Base-by-base conservation (phyloP, 2,888 invertebrate species). In the Hedychridium roseum region DNA sequence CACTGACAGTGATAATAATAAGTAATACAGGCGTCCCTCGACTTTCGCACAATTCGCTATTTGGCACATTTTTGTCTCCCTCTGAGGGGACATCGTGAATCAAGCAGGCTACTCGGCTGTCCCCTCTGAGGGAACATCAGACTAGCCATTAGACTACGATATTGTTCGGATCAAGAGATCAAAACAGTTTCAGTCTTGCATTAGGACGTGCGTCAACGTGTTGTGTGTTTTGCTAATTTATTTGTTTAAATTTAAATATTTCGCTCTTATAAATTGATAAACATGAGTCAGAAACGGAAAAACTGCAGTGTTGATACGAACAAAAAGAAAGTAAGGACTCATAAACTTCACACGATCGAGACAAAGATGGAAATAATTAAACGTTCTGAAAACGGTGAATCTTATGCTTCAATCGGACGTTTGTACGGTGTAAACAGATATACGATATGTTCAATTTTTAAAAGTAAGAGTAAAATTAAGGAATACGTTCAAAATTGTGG, bases 161-260 rank as follows among this genome's bases (percentile, higher is more conserved):
- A 18, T 40, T 30, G 40, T 40, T 30, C 21, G n/a, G 30, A 40
- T 16, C 40, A 28, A 30, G 40, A 28, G 30, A n/a, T n/a, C 40
- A 40, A 30, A 40, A 40, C 30, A 40, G 40, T 40, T 40, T 40
- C 30, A 40, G 18, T 40, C 20, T 40, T 40, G 28, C 40, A 40
- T 40, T 40, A 28, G 30, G 30, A 18, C 40, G 30, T 31, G 18
- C 30, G 40, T 30, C 30, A 40, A 30, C 20, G 30, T 40, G 30
- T 40, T 31, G 30, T 40, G 28, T 30, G 40, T 40, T 40, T 40
- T 18, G 30, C 20, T 18, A 40, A 28, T 40, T 40, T 40, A 31
- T 40, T 40, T 40, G 21, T 30, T n/a, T n/a, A n/a, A n/a, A n/a
- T n/a, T n/a, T 40, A 40, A 40, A 40, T 17, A 40, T 23, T 12